Conservation (phyloP, 2,113 vertebrate species). For the Phyllostomus discolor region DNA sequence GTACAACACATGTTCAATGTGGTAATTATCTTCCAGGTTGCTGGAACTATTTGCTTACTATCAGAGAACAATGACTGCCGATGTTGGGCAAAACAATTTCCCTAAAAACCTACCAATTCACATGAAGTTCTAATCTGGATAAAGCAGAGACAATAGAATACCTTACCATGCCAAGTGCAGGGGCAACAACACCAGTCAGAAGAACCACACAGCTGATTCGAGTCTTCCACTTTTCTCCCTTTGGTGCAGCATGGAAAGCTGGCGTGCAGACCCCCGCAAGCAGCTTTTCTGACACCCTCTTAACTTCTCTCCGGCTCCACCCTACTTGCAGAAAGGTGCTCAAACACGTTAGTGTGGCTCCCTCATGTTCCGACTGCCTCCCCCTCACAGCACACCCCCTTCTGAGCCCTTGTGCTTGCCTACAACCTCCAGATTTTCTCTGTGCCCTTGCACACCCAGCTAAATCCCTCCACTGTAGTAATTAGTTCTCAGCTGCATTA, state of each 20-base stretch:
- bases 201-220: background rate
- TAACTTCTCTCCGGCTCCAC: background rate
- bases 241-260: background rate
- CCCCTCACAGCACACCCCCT: background rate
- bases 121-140: background rate
- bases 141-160: background rate
- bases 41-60: background rate
- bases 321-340: background rate
- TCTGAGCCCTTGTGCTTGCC: background rate
- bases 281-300: background rate
- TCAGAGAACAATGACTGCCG: background rate
- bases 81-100: background rate
- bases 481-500: background rate
- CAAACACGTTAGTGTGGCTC: background rate
- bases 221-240: background rate
- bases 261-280: background rate
- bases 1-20: background rate
- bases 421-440: background rate
- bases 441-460: background rate
- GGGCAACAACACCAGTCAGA: background rate
- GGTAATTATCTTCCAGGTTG: background rate
- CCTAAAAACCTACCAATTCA: background rate
- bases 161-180: background rate
- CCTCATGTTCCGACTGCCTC: background rate
- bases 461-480: too few species aligned